These are phyloP conservation scores for Tolmerus cingulatus DNA, from an alignment of 2,888 invertebrate genomes.

Conservation along the genomic window DNA sequence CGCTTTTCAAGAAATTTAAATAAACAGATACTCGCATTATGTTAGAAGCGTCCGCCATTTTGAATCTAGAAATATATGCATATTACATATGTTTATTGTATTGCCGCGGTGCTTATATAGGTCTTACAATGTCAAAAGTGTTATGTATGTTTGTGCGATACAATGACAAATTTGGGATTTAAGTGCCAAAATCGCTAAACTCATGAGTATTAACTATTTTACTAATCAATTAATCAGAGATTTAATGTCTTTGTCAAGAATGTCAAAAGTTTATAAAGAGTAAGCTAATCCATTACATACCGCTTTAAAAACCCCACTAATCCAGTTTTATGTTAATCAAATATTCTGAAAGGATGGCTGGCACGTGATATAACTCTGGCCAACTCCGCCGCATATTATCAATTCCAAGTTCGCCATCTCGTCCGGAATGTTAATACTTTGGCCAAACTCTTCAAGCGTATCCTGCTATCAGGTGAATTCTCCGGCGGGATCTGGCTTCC, in stretches of 20 bases:
- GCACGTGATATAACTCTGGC: neutral
- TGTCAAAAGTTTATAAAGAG: too few species aligned
- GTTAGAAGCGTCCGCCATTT: too few species aligned
- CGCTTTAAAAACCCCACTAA: neutral
- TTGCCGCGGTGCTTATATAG: too few species aligned
- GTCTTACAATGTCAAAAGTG: too few species aligned
- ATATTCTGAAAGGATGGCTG: neutral
- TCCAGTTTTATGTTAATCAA: neutral
- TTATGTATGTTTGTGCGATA: too few species aligned
- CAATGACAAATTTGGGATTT: too few species aligned
- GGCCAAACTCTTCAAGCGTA: neutral
- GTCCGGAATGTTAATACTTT: neutral
- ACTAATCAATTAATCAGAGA: neutral
- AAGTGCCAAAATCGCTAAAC: neutral
- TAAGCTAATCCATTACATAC: neutral
- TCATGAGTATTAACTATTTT: neutral
- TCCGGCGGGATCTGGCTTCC: neutral
- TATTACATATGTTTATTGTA: too few species aligned
- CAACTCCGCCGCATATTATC: neutral
- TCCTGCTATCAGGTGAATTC: neutral
- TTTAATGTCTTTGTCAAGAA: neutral
- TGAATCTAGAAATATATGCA: too few species aligned
- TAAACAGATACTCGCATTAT: too few species aligned
- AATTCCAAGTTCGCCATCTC: neutral
- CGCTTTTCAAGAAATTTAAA: too few species aligned